Percentiles rank a stretch among this genome's conserved stretches.
Evolutionary conservation across 2,888 invertebrate genomes (phyloP).

Genomic region (Calameuta idolon): DNA sequence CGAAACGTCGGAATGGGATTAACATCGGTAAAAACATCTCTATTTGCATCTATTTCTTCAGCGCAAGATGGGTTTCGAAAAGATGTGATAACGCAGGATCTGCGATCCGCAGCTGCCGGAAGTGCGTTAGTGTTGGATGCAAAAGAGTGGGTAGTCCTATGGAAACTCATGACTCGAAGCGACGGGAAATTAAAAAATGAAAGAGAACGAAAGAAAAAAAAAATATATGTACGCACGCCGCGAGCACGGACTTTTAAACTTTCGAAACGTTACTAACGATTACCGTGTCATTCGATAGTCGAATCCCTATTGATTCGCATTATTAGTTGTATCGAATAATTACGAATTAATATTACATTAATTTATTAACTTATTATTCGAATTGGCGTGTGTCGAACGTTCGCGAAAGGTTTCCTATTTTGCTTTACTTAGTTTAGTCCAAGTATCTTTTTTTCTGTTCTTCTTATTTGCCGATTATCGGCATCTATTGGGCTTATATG

Average conservation of each 20-base stretch:
- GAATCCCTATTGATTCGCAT: constrained; percentile 47
- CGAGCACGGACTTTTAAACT: constrained; percentile 32
- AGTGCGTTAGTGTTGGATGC: neutral
- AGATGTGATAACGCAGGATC: constrained; percentile 30
- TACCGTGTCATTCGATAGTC: constrained; percentile 33
- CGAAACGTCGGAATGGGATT: neutral
- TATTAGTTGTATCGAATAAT: constrained; percentile 37
- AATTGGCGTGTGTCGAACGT: constrained; percentile 13
- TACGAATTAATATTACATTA: constrained; percentile 35
- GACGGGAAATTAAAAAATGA: constrained; percentile 8
- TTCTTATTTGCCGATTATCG: constrained; percentile 25
- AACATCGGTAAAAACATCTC: constrained; percentile 25
- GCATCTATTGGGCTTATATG: neutral
- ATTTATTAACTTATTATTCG: constrained; percentile 43
- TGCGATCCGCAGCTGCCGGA: constrained; percentile 21
- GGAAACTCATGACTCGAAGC: neutral
- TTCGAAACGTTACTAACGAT: constrained; percentile 26
- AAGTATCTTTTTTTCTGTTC: constrained; percentile 25
- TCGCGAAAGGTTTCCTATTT: constrained; percentile 12
- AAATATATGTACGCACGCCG: constrained; percentile 18
- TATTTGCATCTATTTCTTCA: constrained; percentile 23
- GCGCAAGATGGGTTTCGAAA: constrained; percentile 9
- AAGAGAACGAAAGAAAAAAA: constrained; percentile 5
- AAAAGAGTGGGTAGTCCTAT: neutral
- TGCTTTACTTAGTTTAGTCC: constrained; percentile 9